Percentiles rank a stretch among this genome's conserved stretches.
Conservation (phyloP, 1,140 invertebrate genomes). For the Physella acuta region DNA sequence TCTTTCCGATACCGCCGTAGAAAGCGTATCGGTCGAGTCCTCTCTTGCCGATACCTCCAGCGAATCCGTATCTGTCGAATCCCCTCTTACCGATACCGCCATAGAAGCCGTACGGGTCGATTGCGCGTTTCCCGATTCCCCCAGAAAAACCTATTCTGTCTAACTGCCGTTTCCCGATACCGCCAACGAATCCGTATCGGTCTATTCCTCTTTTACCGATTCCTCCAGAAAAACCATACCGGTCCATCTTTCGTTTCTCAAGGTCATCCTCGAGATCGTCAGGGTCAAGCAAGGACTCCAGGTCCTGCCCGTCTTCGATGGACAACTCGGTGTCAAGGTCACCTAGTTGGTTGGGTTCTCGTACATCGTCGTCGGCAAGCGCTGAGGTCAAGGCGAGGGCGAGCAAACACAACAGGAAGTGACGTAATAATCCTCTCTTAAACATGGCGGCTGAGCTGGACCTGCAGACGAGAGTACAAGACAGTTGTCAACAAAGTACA, state of each 20-base stretch:
- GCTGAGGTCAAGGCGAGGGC: too few species aligned
- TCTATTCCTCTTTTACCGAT: conserved; percentile 4
- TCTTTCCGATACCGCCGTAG: conserved; percentile 13
- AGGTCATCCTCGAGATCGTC: too few species aligned
- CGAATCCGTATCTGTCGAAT: conserved; percentile 12
- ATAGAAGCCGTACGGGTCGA: conserved; percentile 4
- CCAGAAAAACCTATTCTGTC: conserved; percentile 5
- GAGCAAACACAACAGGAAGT: too few species aligned
- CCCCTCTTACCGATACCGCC: conserved; percentile 14
- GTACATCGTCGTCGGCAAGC: too few species aligned
- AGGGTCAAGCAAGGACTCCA: too few species aligned
- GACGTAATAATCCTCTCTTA: too few species aligned
- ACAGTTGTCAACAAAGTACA: too few species aligned
- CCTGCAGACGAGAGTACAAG: too few species aligned
- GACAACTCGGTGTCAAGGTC: too few species aligned
- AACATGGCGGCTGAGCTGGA: too few species aligned
- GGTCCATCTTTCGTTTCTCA: conserved; percentile 6
- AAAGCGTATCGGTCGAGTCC: neutral
- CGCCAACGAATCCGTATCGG: neutral
- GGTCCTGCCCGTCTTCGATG: too few species aligned
- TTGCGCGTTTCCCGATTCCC: conserved; percentile 2
- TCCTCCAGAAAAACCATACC: conserved; percentile 1
- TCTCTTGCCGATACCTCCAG: conserved; percentile 9
- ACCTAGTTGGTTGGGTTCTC: too few species aligned
- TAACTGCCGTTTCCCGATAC: neutral